These are phyloP conservation scores for Eretmochelys imbricata DNA, from an alignment of 2,113 vertebrate genomes.

Conservation along the genomic window DNA sequence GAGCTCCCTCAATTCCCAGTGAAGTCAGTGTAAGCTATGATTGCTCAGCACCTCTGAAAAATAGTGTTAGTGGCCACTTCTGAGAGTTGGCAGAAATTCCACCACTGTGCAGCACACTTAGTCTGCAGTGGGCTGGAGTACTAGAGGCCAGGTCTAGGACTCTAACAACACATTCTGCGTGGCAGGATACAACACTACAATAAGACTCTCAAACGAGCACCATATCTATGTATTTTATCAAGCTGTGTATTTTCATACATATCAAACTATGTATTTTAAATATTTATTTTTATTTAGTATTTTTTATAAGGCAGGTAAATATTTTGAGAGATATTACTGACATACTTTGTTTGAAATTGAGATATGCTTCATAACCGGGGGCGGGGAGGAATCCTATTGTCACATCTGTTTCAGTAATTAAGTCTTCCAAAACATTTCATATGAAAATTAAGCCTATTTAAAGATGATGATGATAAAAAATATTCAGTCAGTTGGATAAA, in stretches of 20 bases:
- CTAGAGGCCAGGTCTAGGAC: not conserved
- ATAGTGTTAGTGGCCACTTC: not conserved
- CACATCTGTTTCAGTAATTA: slow-evolving; percentile 44
- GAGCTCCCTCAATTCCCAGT: not conserved
- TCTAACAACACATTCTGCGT: not conserved
- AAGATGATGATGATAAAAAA: not conserved
- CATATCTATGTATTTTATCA: not conserved
- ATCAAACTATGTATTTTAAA: not conserved
- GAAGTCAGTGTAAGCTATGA: not conserved
- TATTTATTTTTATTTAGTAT: not conserved
- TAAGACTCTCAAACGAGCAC: not conserved
- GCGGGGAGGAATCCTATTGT: slow-evolving; percentile 25
- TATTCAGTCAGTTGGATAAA: slow-evolving; percentile 19
- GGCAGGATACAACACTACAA: not conserved
- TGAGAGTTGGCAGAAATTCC: not conserved
- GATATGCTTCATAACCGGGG: not conserved
- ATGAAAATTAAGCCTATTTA: slow-evolving; percentile 60
- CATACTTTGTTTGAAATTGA: slow-evolving; percentile 19
- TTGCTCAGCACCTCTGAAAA: not conserved
- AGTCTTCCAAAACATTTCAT: slow-evolving; percentile 42
- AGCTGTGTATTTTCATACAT: not conserved
- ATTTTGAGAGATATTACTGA: not conserved
- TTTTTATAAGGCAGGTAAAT: not conserved
- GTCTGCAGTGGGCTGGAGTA: not conserved
- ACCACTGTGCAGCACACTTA: not conserved